phyloP scores from a whole-genome alignment of 2,113 vertebrate species.

The Stigmatopora nigra region DNA sequence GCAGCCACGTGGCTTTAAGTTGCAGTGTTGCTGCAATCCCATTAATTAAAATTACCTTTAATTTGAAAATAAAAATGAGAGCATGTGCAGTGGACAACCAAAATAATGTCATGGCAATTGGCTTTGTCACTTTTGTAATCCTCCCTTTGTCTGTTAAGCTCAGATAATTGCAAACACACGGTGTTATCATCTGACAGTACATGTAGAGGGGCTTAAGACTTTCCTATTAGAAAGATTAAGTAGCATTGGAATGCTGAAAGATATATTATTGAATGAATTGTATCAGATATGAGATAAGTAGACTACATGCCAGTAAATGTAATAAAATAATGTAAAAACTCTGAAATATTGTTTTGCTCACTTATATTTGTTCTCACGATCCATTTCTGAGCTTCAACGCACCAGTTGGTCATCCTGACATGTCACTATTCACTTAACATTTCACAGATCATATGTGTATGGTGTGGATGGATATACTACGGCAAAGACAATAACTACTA shows the following conservation, averaged over 20 bases:
- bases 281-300: neutral
- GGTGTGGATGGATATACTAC: too few species aligned
- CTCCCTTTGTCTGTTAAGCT: conserved; percentile 7
- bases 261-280: neutral
- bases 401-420: too few species aligned
- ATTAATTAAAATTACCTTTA: conserved; percentile 37
- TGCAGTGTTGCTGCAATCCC: conserved; percentile 35
- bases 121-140: conserved; percentile 12
- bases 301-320: too few species aligned
- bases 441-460: too few species aligned
- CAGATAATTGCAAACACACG: conserved; percentile 44
- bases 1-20: conserved; percentile 15
- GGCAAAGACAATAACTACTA: too few species aligned
- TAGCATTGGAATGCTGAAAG: conserved; percentile 28
- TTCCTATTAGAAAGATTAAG: conserved; percentile 11
- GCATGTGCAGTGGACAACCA: conserved; percentile 25
- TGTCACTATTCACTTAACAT: too few species aligned
- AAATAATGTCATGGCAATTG: conserved; percentile 13
- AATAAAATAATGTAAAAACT: too few species aligned
- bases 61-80: conserved; percentile 18
- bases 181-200: conserved; percentile 1
- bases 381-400: too few species aligned
- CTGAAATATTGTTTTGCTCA: too few species aligned
- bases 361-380: too few species aligned
- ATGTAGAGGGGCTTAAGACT: neutral